Evolutionary conservation across 2,888 invertebrate species (phyloP), one percentile per base, ranked within the genome.

Genomic region (Xanthia icteritia): DNA sequence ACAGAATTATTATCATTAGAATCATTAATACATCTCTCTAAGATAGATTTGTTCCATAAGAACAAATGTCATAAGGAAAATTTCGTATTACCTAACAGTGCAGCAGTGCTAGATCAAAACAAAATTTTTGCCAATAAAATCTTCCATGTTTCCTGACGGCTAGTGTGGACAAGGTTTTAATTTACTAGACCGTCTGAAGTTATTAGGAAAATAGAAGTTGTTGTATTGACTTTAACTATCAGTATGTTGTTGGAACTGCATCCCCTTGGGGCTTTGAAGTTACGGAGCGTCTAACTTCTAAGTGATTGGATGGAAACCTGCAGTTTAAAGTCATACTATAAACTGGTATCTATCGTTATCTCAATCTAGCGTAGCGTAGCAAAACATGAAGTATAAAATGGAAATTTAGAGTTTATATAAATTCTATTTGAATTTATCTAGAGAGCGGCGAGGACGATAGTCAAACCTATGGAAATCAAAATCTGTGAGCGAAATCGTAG

Each of bases 251-350:
- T 82, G 23, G 54, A 56, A 66, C 36, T 39, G 45, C 69, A 66
- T 68, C 58, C 42, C 65, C 9, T 15, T 11, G 60, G 23, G 65
- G 68, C 83, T 82, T 65, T 31, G 39, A 69, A 80, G 45, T 69
- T 67, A 51, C n/a, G 23, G 20, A 68, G 82, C 42, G 17, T 71
- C 71, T 61, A 77, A 77, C 51, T 54, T 31, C 54, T 69, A 82
- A 80, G 69, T 80, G 65, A 77, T 82, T 77, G 69, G 69, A 69
- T 60, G 39, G 68, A 36, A 69, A 69, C 68, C 39, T 36, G 51
- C 5, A 39, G 20, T 60, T 27, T 45, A 20, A 64, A 69, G 45
- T 66, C 48, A 60, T 60, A 15, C 31, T 61, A 42, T 51, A 61
- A 48, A 27, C 20, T 63, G 20, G 17, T 36, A 67, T 31, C 39